Base-by-base conservation (phyloP, 2,797 vertebrate species). In the Pseudomugil gertrudae region DNA sequence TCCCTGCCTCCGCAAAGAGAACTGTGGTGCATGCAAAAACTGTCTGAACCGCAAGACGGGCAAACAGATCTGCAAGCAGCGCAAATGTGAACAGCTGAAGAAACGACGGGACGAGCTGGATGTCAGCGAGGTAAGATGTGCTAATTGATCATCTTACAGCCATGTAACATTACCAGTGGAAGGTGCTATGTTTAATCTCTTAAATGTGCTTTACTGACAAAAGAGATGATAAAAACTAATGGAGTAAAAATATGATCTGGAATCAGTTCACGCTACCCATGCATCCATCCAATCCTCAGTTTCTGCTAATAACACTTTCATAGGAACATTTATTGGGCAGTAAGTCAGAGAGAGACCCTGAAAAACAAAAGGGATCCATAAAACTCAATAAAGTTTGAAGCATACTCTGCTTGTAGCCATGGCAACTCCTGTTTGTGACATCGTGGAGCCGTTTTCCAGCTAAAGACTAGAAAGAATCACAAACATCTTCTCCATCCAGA, bases 51-150 rank as follows among this genome's bases (percentile, higher is more conserved):
- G 95, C 61, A 94, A 92, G 79, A 95, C 93, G 0, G 92, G 95
- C 33, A 96, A 98, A 76, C 95, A 97, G 89, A 96, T 97, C 86
- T 98, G 96, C 91, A 96, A 93, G 74, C 89, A 95, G 81, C 94
- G 96, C 76, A 97, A 97, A 84, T 97, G 96, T 70, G 93, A 95
- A 6, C 84, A 92, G 55, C 92, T 97, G 69, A 96, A 95, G 89
- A 96, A 91, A 89, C 95, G 86, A 82, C 84, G 50, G 69, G 79
- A 71, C 30, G 87, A 91, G 76, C 66, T n/a, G 38, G 79, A 85
- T 30, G 78, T 63, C 48, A 88, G 71, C 0, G 45, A 78, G 55
- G 57, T 68, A 40, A 30, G 17, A 52, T 40, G 10, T 9, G 32
- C 29, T 35, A 35, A 13, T 10, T 21, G 11, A 27, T 40, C 24